Base-by-base conservation (phyloP, 2,797 vertebrate genomes). In the Peromyscus nudipes region DNA sequence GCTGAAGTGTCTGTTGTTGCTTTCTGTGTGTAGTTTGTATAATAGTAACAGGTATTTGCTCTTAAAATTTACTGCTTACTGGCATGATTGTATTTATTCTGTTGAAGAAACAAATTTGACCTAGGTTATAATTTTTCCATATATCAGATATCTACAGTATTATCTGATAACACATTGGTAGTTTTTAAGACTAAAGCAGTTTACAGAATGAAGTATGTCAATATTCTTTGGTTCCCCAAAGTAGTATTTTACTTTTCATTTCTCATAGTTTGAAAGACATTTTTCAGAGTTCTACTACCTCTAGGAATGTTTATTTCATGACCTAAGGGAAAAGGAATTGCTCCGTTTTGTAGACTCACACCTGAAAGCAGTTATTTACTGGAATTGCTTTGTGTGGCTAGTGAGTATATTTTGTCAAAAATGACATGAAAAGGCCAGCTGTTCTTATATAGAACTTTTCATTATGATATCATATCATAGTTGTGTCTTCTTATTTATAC, bases 401-500 rank as follows among this genome's bases (percentile, higher is more conserved):
- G 12, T 84, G 64, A 89, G 34, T 84, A 55, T 92, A 82, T 87
- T 96, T 95, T 96, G 94, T 73, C 90, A 94, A 82, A 96, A 88
- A 80, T 52, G 27, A 97, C 49, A 94, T 85, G 75, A 93, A 96
- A 98, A 98, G 96, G 83, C 82, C 62, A 85, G 73, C 89, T 96
- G 83, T 73, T 34, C 90, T 95, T 93, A 6, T 97, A 91, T 89
- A 97, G 91, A 85, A 64, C 57, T 46, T 97, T 83, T 97, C 97
- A 73, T 82, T 94, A 16, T 71, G n/a, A 31, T 88, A 6, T 75
- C 94, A 57, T 31, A 27, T 95, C 46, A 65, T 95, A 81, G 71
- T 71, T 90, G 77, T 96, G 69, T 97, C 94, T 92, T 97, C 91
- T 93, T 87, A 86, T 93, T 95, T 96, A 94, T 95, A 93, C 96